These are phyloP conservation scores for Cryptosula pallasiana DNA, from an alignment of 2,888 invertebrate species.

Conservation along the genomic window DNA sequence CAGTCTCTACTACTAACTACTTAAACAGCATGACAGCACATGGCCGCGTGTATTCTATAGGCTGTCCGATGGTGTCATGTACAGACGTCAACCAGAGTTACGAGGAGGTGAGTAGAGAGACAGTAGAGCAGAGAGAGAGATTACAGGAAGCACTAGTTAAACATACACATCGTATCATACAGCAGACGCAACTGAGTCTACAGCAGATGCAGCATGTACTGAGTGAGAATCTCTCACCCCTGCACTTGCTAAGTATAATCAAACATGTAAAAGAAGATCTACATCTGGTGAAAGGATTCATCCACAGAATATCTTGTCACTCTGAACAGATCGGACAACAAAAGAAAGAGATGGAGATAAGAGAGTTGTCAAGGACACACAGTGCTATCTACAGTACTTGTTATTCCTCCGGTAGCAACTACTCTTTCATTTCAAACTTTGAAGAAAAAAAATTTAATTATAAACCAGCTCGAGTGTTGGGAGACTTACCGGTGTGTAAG, in stretches of 20 bases:
- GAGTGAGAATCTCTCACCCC: background rate
- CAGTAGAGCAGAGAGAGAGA: background rate
- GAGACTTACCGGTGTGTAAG: too few species aligned
- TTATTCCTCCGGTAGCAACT: too few species aligned
- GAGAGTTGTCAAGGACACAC: too few species aligned
- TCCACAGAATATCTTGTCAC: constrained; percentile 1
- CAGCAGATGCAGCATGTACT: background rate
- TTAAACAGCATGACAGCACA: background rate
- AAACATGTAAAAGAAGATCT: constrained; percentile 2
- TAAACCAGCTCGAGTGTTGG: too few species aligned
- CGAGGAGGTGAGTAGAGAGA: background rate
- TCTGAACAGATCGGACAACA: background rate
- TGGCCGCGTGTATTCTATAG: constrained; percentile 5
- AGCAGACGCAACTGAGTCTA: background rate
- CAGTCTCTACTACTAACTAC: background rate
- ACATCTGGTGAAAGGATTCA: background rate
- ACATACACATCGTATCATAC: background rate
- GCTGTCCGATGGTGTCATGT: background rate
- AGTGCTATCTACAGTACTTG: too few species aligned
- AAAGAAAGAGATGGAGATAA: background rate
- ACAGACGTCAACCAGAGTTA: background rate
- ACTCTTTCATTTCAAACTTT: too few species aligned
- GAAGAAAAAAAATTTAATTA: too few species aligned
- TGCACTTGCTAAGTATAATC: background rate
- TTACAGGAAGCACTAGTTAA: background rate